Conservation (phyloP, 2,797 vertebrate species). For the Selene dorsalis region DNA sequence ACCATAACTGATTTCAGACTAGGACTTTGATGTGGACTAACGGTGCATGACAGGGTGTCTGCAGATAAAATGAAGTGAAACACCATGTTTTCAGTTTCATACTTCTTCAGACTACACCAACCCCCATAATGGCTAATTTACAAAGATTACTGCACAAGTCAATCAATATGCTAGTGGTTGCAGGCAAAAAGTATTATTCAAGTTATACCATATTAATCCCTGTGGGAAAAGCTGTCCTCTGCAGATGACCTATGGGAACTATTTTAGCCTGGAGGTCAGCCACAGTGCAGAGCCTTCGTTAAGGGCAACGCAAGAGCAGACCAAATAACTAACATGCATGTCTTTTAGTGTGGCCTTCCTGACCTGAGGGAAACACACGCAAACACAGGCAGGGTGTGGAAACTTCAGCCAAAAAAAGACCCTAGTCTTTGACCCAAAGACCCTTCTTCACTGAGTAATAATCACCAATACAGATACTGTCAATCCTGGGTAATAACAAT, state of each 20-base stretch:
- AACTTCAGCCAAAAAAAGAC: background rate
- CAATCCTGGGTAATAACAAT: background rate
- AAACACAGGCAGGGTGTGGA: background rate
- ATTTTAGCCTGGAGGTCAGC: conserved; percentile 3
- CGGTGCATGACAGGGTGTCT: background rate
- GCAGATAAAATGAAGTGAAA: background rate
- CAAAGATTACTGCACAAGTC: background rate
- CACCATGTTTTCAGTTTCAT: conserved; percentile 3
- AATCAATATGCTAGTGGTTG: background rate
- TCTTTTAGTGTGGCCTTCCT: background rate
- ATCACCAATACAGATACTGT: too few species aligned
- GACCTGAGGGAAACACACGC: background rate
- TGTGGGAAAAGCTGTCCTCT: conserved; percentile 12
- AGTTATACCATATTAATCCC: conserved; percentile 16
- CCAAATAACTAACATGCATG: background rate
- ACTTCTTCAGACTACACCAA: background rate
- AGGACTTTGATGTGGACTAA: background rate
- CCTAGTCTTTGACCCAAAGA: background rate
- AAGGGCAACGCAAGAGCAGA: background rate
- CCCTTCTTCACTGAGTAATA: background rate
- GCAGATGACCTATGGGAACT: conserved; percentile 17
- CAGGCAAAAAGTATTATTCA: background rate
- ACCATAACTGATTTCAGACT: background rate
- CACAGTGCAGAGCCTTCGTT: background rate
- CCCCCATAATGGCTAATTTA: too few species aligned